These are phyloP conservation scores for Formicarius rufipectus DNA, from an alignment of 2,113 vertebrate genomes.

Conservation along the genomic window DNA sequence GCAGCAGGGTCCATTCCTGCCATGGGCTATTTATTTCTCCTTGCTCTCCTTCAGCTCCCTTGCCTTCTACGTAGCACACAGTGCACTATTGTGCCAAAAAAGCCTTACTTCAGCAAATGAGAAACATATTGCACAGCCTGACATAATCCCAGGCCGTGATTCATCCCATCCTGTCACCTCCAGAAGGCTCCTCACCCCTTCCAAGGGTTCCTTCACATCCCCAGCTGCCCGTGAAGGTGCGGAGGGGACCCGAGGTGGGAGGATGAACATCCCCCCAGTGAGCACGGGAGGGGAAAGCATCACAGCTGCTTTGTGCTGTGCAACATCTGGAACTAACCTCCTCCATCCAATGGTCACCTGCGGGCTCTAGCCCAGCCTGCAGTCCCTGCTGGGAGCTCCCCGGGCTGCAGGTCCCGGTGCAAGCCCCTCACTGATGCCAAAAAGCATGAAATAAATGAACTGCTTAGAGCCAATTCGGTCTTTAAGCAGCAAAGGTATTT, in stretches of 20 bases:
- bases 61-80: background rate
- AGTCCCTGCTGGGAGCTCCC: accelerated
- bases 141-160: background rate
- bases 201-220: conserved; percentile 13
- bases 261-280: background rate
- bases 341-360: background rate
- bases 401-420: accelerated
- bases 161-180: background rate
- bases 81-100: conserved; percentile 46
- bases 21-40: background rate
- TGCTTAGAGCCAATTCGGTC: too few species aligned
- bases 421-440: background rate
- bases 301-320: background rate
- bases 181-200: background rate
- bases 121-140: conserved; percentile 35
- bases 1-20: background rate
- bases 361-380: accelerated
- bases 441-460: too few species aligned
- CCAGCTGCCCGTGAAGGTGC: background rate
- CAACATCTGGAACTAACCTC: background rate
- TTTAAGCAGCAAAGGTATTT: too few species aligned
- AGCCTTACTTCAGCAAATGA: conserved; percentile 16
- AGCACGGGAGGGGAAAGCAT: background rate
- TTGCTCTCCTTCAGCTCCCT: background rate
- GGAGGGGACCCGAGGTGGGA: background rate